Base-by-base conservation (phyloP, 2,797 vertebrate genomes). In the Premnoplex brunnescens region DNA sequence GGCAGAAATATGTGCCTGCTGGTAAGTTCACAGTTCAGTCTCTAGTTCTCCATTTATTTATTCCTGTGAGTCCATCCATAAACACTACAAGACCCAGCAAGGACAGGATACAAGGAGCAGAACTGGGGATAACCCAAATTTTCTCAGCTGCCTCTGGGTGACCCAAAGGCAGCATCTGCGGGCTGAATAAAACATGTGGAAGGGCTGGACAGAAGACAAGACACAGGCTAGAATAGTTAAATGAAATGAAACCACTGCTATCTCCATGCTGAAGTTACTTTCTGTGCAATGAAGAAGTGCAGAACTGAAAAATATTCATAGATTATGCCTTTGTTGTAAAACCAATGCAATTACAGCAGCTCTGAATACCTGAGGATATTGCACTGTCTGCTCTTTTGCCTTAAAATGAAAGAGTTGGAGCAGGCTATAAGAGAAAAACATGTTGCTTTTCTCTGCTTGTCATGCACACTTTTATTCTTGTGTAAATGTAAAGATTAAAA, bases 81-180 rank as follows among this genome's bases (percentile, higher is more conserved):
- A 72, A 19, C 7, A 3, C 39, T 51, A 6, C 0, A 0, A 73
- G 48, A 85, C 6, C 26, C 55, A 75, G 32, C 5, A 87, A 60
- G 17, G 27, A 74, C 11, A 10, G 30, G 30, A 68, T 21, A 52
- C 4, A 59, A 55, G 24, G 13, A 68, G 8, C 17, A 73, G 63
- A 56, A 81, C n/a, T 1, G 1, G 9, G 14, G 28, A 87, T 39
- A 82, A 82, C 69, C 4, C 4, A 3, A 15, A 21, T 36, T 85
- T 85, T 72, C 54, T 66, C 27, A 21, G 22, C 26, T 24, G 63
- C 48, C n/a, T 51, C 36, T 43, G n/a, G 3, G 19, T 30, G 17
- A 44, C 19, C 17, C 36, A 60, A 83, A 74, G 14, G 41, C 58
- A 88, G 12, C 0, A 1, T 36, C 58, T 58, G n/a, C 7, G 5